Evolutionary conservation across 2,888 invertebrate species (phyloP).

Genomic region (Ferrisia virgata): DNA sequence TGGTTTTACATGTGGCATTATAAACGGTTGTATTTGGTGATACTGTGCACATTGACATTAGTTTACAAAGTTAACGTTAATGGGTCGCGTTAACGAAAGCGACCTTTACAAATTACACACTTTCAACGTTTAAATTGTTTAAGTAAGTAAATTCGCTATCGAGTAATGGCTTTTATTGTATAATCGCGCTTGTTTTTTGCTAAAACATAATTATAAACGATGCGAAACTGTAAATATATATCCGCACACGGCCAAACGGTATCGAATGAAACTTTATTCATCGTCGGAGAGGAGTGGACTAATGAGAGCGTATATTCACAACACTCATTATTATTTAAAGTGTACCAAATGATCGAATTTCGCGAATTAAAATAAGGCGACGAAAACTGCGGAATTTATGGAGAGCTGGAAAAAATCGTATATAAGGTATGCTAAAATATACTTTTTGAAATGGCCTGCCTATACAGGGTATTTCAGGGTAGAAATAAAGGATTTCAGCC

Average conservation of each 20-base stretch:
- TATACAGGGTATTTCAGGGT: too few relatives aligned
- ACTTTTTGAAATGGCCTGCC: too few relatives aligned
- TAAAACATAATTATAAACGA: not conserved
- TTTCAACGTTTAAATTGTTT: not conserved
- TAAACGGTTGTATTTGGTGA: not conserved
- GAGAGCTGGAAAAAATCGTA: too few relatives aligned
- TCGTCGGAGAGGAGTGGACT: too few relatives aligned
- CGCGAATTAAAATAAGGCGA: too few relatives aligned
- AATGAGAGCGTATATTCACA: not conserved
- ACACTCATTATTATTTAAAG: too few relatives aligned
- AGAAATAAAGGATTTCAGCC: too few relatives aligned
- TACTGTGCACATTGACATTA: not conserved
- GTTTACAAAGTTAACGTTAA: not conserved
- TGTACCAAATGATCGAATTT: too few relatives aligned
- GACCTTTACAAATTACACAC: not conserved
- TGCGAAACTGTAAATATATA: not conserved
- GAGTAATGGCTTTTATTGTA: conserved; percentile 14
- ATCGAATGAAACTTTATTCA: not conserved
- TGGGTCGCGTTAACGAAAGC: not conserved
- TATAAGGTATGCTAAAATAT: too few relatives aligned
- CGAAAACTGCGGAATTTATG: too few relatives aligned
- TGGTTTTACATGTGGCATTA: not conserved
- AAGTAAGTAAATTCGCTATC: not conserved
- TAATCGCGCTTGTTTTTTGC: not conserved
- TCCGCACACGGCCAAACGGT: not conserved